These are phyloP conservation scores for Phengaris alcon DNA, from an alignment of 2,888 invertebrate genomes.

Conservation along the genomic window DNA sequence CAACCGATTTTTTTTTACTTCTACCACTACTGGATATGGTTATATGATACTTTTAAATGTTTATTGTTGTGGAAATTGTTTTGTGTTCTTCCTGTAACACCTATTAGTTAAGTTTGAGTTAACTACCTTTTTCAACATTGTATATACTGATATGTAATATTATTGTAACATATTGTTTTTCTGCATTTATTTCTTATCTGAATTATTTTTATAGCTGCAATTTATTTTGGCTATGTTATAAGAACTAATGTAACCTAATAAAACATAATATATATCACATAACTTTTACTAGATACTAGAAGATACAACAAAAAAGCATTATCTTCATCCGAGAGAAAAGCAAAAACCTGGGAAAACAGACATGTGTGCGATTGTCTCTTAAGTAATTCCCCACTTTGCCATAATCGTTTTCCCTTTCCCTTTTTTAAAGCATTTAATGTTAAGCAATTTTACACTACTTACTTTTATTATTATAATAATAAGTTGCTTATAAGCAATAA, in stretches of 20 bases:
- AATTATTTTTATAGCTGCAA: no score
- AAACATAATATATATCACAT: conserved; percentile 32
- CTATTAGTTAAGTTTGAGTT: no score
- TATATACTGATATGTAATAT: no score
- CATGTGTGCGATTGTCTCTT: conserved; percentile 67
- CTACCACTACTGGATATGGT: no score
- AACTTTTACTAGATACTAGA: conserved; percentile 35
- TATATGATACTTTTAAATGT: no score
- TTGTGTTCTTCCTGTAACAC: no score
- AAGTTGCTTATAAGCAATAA: neutral
- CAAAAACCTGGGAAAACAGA: conserved; percentile 53
- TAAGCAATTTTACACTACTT: conserved; percentile 17
- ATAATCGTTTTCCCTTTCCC: conserved; percentile 62
- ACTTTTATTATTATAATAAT: neutral
- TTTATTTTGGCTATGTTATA: no score
- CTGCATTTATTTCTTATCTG: no score
- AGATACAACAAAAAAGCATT: conserved; percentile 61
- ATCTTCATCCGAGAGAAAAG: conserved; percentile 51
- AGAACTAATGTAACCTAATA: conserved; percentile 34
- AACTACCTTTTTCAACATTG: no score
- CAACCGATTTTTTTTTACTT: no score
- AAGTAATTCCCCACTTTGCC: conserved; percentile 53
- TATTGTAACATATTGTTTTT: no score
- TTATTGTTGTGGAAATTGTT: no score
- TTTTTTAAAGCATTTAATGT: conserved; percentile 53